Conservation (phyloP, 1,140 invertebrate genomes). For the Adoxophyes honmai region DNA sequence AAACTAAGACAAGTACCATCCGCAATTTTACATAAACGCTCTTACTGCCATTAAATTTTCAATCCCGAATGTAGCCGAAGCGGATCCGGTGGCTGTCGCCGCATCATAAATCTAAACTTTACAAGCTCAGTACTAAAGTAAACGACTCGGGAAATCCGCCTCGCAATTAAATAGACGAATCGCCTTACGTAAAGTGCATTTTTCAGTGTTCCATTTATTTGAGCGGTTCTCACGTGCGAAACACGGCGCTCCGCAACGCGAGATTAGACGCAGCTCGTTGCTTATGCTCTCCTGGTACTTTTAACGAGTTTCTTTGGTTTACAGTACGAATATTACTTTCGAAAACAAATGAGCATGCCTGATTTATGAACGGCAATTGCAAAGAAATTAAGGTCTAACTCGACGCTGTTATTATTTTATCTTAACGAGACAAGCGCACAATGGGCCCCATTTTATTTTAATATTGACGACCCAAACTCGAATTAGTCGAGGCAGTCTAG, state of each 20-base stretch:
- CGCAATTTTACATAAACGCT: slow-evolving; percentile 15
- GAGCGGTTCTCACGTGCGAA: slow-evolving; percentile 25
- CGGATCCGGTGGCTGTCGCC: slow-evolving; percentile 16
- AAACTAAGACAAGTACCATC: slow-evolving; percentile 15
- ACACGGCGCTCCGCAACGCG: background rate
- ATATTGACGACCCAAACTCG: background rate
- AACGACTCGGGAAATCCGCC: slow-evolving; percentile 8
- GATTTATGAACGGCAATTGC: slow-evolving; percentile 13
- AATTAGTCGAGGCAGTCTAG: too few relatives aligned
- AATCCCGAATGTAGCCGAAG: slow-evolving; percentile 1
- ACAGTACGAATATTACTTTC: background rate
- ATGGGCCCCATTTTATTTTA: background rate
- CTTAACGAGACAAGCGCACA: slow-evolving; percentile 11
- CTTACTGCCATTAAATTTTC: slow-evolving; percentile 14
- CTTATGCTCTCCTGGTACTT: slow-evolving; percentile 8
- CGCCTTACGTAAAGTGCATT: slow-evolving; percentile 26
- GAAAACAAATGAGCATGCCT: background rate
- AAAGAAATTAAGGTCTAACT: slow-evolving; percentile 10
- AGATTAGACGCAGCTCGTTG: background rate
- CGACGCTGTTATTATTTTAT: background rate
- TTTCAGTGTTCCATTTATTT: slow-evolving; percentile 28
- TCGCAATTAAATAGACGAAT: slow-evolving; percentile 20
- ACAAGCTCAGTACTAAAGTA: slow-evolving; percentile 15
- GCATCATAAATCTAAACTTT: slow-evolving; percentile 21
- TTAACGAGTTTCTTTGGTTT: slow-evolving; percentile 14